Evolutionary conservation across 2,797 vertebrate genomes (phyloP).

Genomic region (Acanthornis magna): DNA sequence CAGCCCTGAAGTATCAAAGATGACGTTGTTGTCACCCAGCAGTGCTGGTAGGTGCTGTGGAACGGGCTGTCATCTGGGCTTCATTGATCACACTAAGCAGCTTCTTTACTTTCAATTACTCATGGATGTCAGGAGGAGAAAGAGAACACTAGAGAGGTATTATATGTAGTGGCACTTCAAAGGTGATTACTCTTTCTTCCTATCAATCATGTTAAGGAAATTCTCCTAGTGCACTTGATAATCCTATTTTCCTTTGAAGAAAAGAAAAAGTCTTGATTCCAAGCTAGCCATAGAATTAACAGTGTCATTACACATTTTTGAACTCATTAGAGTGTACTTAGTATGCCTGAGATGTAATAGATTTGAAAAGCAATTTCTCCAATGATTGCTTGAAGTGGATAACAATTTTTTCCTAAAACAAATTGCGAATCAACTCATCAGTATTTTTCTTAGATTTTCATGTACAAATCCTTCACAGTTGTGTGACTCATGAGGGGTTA

Average conservation of each 20-base stretch:
- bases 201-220: constrained; percentile 78
- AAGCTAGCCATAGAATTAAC: constrained; percentile 69
- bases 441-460: background rate
- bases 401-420: constrained; percentile 61
- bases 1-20: constrained; percentile 43
- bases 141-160: constrained; percentile 70
- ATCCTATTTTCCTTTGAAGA: constrained; percentile 76
- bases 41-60: constrained; percentile 54
- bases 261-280: constrained; percentile 65
- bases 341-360: constrained; percentile 59
- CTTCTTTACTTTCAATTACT: constrained; percentile 76
- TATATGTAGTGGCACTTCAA: constrained; percentile 76
- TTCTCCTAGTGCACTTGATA: constrained; percentile 73
- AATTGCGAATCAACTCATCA: constrained; percentile 25
- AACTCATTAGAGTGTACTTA: constrained; percentile 69
- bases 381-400: constrained; percentile 27
- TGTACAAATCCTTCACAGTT: background rate
- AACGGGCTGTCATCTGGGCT: constrained; percentile 67
- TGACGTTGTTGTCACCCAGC: constrained; percentile 29
- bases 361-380: constrained; percentile 73
- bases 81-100: constrained; percentile 73
- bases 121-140: constrained; percentile 72
- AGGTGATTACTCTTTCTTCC: constrained; percentile 77
- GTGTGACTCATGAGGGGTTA: background rate
- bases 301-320: constrained; percentile 73